Evolutionary conservation across 2,888 invertebrate species (phyloP).

Genomic region (Mongoloraphidia duomilia): DNA sequence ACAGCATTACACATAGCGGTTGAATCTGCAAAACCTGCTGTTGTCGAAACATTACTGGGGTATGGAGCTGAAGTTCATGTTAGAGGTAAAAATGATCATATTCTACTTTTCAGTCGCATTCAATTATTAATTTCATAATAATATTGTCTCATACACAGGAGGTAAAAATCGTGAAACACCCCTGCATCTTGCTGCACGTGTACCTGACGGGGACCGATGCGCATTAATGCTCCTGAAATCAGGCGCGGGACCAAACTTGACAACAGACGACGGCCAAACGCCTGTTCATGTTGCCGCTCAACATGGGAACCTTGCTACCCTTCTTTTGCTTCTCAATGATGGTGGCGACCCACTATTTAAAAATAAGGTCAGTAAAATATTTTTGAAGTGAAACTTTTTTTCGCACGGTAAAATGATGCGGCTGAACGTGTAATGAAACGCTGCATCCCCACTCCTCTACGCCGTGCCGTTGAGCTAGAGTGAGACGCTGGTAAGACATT

Average conservation of each 20-base stretch:
- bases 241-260: conserved; percentile 91
- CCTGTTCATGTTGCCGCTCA: conserved; percentile 93
- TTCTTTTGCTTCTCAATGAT: conserved; percentile 78
- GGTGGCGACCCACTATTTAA: conserved; percentile 85
- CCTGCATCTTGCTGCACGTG: conserved; percentile 90
- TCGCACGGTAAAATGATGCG: no score
- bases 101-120: background rate
- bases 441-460: no score
- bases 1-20: conserved; percentile 97
- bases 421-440: no score
- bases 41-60: conserved; percentile 89
- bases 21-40: conserved; percentile 82
- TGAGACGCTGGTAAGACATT: no score
- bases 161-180: conserved; percentile 87
- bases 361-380: conserved; percentile 55
- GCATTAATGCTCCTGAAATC: conserved; percentile 95
- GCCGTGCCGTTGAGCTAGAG: no score
- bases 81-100: conserved; percentile 36
- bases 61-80: conserved; percentile 97
- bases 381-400: no score
- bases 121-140: background rate
- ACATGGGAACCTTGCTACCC: conserved; percentile 77
- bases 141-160: conserved; percentile 31
- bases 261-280: conserved; percentile 92
- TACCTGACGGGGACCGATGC: conserved; percentile 81